phyloP scores from a whole-genome alignment of 2,797 vertebrate genomes.

The Melopsittacus undulatus region DNA sequence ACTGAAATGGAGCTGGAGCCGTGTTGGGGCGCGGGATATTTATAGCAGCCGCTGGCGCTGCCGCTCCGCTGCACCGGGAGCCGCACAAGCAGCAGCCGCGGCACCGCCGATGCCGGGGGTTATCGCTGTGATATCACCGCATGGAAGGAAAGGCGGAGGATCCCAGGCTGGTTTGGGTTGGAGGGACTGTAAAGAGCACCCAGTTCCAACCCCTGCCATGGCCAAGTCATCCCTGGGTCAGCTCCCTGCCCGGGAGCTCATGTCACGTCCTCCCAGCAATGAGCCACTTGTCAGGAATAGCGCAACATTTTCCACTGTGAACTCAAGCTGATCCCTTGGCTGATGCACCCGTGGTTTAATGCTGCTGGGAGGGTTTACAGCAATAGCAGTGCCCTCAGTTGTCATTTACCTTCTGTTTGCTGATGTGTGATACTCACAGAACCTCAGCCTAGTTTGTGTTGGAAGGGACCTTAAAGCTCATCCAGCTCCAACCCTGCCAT shows the following conservation, averaged over 20 bases:
- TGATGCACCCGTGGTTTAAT: background rate
- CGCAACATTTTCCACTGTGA: background rate
- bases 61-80: background rate
- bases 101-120: background rate
- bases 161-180: background rate
- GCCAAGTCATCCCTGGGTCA: background rate
- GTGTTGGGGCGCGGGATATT: background rate
- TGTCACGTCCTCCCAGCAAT: background rate
- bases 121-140: background rate
- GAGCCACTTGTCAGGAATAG: background rate
- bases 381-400: background rate
- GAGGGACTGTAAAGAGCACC: background rate
- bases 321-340: background rate
- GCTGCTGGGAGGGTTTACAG: background rate
- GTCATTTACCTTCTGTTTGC: background rate
- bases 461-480: too few species aligned
- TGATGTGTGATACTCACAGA: background rate
- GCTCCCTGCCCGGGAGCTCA: background rate
- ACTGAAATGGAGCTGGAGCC: background rate
- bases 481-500: too few species aligned
- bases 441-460: too few species aligned
- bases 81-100: background rate
- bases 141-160: background rate
- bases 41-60: background rate
- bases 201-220: background rate